Evolutionary conservation across 1,140 invertebrate species (phyloP).

Genomic region (Panagrolaimus sp.): DNA sequence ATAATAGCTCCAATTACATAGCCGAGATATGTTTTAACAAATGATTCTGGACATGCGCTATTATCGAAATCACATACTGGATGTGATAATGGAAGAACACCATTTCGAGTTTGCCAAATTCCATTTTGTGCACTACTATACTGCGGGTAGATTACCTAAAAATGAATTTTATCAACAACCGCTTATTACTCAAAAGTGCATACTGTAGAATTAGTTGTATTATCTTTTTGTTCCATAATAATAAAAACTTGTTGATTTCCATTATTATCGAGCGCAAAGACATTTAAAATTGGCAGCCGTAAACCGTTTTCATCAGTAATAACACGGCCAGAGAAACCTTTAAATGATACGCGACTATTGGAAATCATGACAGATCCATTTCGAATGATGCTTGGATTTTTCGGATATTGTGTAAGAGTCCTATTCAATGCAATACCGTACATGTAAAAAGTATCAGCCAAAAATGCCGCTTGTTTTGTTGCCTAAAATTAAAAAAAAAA

Average conservation of each 20-base stretch:
- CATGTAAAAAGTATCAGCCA: conserved; percentile 1
- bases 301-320: not conserved
- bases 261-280: not conserved
- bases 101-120: conserved; percentile 13
- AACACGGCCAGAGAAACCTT: not conserved
- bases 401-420: not conserved
- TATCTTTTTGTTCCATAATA: not conserved
- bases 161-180: not conserved
- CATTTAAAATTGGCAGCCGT: not conserved
- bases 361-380: not conserved
- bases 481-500: not conserved
- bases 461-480: conserved; percentile 2
- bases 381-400: not conserved
- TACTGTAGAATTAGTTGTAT: not conserved
- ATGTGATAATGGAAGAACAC: conserved; percentile 3
- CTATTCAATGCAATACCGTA: not conserved
- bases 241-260: conserved; percentile 3
- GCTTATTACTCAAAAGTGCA: not conserved
- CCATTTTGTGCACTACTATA: not conserved
- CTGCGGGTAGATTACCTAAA: not conserved
- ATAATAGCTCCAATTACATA: conserved; percentile 1
- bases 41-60: not conserved
- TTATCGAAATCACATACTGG: conserved; percentile 17
- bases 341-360: not conserved
- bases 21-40: not conserved